phyloP scores from a whole-genome alignment of 2,888 invertebrate species.

The Neocrepidodera transversa region DNA sequence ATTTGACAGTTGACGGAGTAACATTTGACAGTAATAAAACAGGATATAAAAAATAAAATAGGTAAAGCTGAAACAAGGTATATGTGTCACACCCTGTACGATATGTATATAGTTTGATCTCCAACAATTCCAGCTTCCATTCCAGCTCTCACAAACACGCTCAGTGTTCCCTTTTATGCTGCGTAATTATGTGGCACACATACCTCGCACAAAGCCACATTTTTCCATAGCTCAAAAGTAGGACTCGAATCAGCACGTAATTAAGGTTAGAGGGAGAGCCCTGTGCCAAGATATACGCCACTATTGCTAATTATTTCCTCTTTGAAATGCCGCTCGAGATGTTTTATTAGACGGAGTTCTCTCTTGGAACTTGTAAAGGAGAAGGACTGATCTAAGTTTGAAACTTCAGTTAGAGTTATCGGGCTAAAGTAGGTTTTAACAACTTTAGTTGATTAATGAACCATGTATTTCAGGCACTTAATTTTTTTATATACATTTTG shows the following conservation, averaged over 20 bases:
- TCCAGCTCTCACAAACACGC: constrained; percentile 3
- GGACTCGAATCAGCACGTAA: constrained; percentile 7
- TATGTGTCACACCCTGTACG: no score
- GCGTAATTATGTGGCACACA: constrained; percentile 6
- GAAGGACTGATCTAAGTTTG: constrained; percentile 5
- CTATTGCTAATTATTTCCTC: constrained; percentile 24
- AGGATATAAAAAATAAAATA: no score
- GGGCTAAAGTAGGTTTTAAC: constrained; percentile 11
- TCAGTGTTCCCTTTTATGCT: background rate
- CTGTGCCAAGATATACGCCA: constrained; percentile 14
- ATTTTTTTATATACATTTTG: no score
- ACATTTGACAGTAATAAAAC: no score
- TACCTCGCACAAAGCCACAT: constrained; percentile 7
- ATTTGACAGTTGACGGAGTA: no score
- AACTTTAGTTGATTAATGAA: background rate
- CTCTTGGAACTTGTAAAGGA: constrained; percentile 8
- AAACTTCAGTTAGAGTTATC: constrained; percentile 8
- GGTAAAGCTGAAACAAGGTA: no score
- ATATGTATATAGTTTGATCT: no score
- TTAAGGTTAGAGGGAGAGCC: constrained; percentile 14
- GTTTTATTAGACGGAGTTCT: constrained; percentile 23
- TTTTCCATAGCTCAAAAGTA: constrained; percentile 8
- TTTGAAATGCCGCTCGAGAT: constrained; percentile 23
- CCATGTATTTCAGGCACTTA: background rate
- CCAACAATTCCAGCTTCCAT: no score